These are phyloP conservation scores for Chrysomela aeneicollis DNA, from an alignment of 2,888 invertebrate species.

Conservation along the genomic window DNA sequence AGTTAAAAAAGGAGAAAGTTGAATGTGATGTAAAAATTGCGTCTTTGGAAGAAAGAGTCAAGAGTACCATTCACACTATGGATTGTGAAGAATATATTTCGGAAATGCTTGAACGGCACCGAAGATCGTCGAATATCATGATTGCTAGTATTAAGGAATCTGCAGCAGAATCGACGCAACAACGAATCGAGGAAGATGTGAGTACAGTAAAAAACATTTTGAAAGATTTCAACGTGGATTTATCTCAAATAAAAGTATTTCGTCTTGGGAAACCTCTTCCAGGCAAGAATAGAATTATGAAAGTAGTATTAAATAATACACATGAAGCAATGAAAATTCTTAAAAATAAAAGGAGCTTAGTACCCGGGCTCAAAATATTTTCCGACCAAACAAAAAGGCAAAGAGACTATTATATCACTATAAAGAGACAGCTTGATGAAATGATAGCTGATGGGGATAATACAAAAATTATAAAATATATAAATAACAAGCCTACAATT, in stretches of 20 bases:
- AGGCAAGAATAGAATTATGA: conserved; percentile 3
- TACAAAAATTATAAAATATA: conserved; percentile 12
- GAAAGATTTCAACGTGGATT: too few relatives aligned
- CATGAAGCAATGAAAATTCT: conserved; percentile 6
- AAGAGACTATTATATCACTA: conserved; percentile 9
- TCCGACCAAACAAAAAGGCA: conserved; percentile 17
- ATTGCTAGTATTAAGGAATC: conserved; percentile 3
- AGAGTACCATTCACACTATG: conserved; percentile 2
- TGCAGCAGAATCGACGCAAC: background rate
- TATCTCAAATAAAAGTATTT: conserved; percentile 5
- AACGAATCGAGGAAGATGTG: background rate
- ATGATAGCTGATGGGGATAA: conserved; percentile 14
- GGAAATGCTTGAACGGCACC: background rate
- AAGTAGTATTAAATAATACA: conserved; percentile 6
- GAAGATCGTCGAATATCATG: background rate
- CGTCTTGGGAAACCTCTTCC: conserved; percentile 2
- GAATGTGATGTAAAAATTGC: too few relatives aligned
- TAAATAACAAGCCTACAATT: conserved; percentile 14
- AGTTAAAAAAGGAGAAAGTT: too few relatives aligned
- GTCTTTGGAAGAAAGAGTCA: background rate
- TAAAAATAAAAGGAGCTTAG: conserved; percentile 7
- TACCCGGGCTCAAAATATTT: conserved; percentile 8
- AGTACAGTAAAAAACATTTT: too few relatives aligned
- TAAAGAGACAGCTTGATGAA: conserved; percentile 15
- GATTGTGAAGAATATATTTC: conserved; percentile 3